Evolutionary conservation across 2,888 invertebrate species (phyloP).

Genomic region (Neoscelio sp.): DNA sequence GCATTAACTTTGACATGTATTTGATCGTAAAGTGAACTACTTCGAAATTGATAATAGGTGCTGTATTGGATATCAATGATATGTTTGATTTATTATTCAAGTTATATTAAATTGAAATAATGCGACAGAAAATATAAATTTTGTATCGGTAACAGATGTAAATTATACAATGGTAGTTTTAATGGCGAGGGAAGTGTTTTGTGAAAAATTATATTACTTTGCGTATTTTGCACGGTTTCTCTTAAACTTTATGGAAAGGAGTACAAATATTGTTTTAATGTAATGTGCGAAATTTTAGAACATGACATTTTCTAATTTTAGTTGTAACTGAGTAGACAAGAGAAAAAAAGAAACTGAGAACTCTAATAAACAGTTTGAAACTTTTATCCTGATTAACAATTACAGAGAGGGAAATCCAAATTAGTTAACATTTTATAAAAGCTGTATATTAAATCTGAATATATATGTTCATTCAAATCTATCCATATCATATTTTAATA

Average conservation of each 20-base stretch:
- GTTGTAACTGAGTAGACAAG: no score
- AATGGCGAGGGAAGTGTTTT: conserved; percentile 50
- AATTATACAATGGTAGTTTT: conserved; percentile 27
- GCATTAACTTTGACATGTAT: conserved; percentile 28
- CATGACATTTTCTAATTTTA: no score
- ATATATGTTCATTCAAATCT: no score
- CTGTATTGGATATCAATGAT: conserved; percentile 13
- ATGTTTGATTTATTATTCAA: conserved; percentile 33
- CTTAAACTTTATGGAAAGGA: conserved; percentile 17
- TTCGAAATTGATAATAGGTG: conserved; percentile 34
- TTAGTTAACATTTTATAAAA: no score
- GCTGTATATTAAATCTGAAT: no score
- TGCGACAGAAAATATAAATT: conserved; percentile 31
- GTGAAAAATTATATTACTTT: conserved; percentile 50
- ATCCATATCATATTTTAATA: no score
- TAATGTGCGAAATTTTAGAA: conserved; percentile 38
- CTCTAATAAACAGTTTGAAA: no score
- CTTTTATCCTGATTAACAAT: no score
- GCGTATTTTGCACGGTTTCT: conserved; percentile 30
- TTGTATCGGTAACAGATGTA: conserved; percentile 43
- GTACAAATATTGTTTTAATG: conserved; percentile 44
- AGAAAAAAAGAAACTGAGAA: no score
- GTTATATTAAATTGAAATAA: conserved; percentile 25
- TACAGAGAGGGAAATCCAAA: no score
- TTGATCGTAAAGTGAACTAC: conserved; percentile 18